phyloP scores from a whole-genome alignment of 1,140 invertebrate species.

The Trichoplusia ni region DNA sequence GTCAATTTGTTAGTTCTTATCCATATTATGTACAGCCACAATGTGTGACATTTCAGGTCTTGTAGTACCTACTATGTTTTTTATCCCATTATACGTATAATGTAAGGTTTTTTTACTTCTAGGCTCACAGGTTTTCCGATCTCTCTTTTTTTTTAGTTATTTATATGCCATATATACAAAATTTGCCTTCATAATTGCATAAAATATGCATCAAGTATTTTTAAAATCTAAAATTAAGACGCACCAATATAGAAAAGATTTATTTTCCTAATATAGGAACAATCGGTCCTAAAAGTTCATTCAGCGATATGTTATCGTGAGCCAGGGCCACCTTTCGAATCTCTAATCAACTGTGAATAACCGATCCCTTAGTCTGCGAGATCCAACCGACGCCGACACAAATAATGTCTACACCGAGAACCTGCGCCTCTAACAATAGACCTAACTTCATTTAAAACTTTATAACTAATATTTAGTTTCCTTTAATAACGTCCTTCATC shows the following conservation, averaged over 20 bases:
- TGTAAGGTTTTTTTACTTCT: no score
- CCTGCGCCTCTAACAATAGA: slow-evolving; percentile 1
- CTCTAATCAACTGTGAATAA: slow-evolving; percentile 50
- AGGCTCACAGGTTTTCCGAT: no score
- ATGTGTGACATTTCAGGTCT: background rate
- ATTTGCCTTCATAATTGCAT: no score
- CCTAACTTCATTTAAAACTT: slow-evolving; percentile 16
- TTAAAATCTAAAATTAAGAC: background rate
- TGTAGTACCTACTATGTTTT: no score
- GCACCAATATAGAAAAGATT: background rate
- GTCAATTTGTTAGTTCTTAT: slow-evolving; percentile 8
- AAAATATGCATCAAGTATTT: no score
- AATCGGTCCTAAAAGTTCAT: slow-evolving; percentile 18
- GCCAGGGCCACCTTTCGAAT: slow-evolving; percentile 34
- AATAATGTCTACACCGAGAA: background rate
- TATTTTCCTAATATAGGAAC: slow-evolving; percentile 10
- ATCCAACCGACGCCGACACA: slow-evolving; percentile 12
- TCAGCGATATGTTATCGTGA: slow-evolving; percentile 41
- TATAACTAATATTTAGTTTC: slow-evolving; percentile 20
- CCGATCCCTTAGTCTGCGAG: slow-evolving; percentile 25
- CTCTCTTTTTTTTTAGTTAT: no score
- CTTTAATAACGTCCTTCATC: slow-evolving; percentile 9
- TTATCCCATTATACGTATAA: no score
- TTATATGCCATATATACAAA: no score
- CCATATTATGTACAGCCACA: background rate